A percentile compares a stretch with the other conserved stretches of the same genome.
phyloP scores from a whole-genome alignment of 2,113 vertebrate genomes.

The Tetrao urogallus region DNA sequence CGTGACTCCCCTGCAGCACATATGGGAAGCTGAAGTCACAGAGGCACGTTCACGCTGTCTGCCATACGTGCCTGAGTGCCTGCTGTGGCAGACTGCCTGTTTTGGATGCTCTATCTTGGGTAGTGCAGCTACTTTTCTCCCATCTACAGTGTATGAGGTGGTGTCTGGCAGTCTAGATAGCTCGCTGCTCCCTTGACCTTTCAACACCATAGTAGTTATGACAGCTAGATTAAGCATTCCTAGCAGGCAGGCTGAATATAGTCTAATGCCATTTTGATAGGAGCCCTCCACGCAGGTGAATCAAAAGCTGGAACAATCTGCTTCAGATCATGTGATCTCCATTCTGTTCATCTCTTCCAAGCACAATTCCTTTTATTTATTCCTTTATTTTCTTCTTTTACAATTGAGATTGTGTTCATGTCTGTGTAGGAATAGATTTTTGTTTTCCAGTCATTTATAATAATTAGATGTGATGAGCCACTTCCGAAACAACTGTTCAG shows the following conservation, averaged over 20 bases:
- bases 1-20: not conserved
- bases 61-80: not conserved
- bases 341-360: not conserved
- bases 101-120: not conserved
- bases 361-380: not conserved
- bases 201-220: not conserved
- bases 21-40: not conserved
- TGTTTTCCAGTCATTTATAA: not conserved
- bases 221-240: not conserved
- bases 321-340: not conserved
- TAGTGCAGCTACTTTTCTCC: not conserved
- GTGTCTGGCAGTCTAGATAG: not conserved
- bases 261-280: not conserved
- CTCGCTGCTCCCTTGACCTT: conserved; percentile 9
- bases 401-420: not conserved
- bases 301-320: not conserved
- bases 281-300: not conserved
- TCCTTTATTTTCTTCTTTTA: not conserved
- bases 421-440: not conserved
- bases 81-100: not conserved
- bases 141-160: not conserved
- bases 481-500: not conserved
- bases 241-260: not conserved
- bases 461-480: not conserved
- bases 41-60: not conserved